A percentile compares a stretch with the other conserved stretches of the same genome.
Evolutionary conservation across 2,113 vertebrate species (phyloP).

Genomic region (Podilymbus podiceps): DNA sequence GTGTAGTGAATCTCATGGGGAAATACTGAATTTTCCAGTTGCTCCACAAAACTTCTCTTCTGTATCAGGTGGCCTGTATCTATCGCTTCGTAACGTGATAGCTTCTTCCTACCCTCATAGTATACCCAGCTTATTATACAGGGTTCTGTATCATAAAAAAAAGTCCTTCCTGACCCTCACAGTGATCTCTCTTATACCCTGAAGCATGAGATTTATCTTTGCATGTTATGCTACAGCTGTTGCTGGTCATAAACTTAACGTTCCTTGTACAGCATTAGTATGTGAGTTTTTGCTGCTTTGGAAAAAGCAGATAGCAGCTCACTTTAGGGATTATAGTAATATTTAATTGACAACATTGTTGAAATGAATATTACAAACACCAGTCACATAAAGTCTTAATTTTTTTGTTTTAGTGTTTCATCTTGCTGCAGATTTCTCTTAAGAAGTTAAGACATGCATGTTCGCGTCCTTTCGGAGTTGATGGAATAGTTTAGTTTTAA

Average conservation of each 20-base stretch:
- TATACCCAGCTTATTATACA: not conserved
- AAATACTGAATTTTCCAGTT: not conserved
- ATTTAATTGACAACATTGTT: slow-evolving; percentile 33
- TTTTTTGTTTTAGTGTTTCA: not conserved
- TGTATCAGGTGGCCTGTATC: not conserved
- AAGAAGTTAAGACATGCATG: not conserved
- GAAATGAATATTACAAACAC: slow-evolving; percentile 21
- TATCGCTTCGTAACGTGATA: not conserved
- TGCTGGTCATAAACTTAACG: not conserved
- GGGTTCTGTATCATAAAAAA: not conserved
- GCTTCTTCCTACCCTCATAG: not conserved
- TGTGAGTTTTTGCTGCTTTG: not conserved
- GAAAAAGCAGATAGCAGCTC: slow-evolving; percentile 32
- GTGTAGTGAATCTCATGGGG: not conserved
- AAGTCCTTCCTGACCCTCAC: not conserved
- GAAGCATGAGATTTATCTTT: not conserved
- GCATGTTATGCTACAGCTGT: not conserved
- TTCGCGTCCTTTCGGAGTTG: not conserved
- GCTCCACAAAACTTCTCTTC: not conserved
- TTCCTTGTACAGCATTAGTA: not conserved
- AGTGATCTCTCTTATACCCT: not conserved
- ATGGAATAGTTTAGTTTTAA: not conserved
- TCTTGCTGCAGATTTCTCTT: slow-evolving; percentile 4
- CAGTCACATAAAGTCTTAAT: not conserved
- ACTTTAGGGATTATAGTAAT: slow-evolving; percentile 5